These are phyloP conservation scores for Temnothorax curvispinosus DNA, from an alignment of 1,140 invertebrate species.

Conservation along the genomic window DNA sequence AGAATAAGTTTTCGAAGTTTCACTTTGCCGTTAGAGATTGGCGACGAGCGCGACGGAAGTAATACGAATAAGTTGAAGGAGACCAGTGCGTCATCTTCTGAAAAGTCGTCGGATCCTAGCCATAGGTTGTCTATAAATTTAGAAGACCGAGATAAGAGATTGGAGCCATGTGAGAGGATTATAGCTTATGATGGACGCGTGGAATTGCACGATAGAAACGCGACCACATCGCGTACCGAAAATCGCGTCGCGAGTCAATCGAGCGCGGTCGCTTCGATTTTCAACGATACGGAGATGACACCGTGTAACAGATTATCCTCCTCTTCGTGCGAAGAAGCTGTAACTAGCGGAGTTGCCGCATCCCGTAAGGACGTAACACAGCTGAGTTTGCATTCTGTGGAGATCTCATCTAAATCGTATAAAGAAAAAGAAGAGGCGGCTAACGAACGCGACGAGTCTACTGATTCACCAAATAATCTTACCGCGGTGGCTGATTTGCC, in stretches of 20 bases:
- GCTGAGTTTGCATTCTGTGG: slow-evolving; percentile 60
- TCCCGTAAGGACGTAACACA: slow-evolving; percentile 53
- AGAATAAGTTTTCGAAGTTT: slow-evolving; percentile 85
- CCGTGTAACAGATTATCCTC: slow-evolving; percentile 77
- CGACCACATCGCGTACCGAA: slow-evolving; percentile 59
- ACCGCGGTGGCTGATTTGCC: slow-evolving; percentile 21
- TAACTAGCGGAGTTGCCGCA: slow-evolving; percentile 23
- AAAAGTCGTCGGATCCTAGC: slow-evolving; percentile 79
- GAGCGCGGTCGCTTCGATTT: slow-evolving; percentile 63
- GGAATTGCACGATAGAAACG: slow-evolving; percentile 58
- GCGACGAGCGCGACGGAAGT: slow-evolving; percentile 71
- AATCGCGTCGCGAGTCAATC: slow-evolving; percentile 60
- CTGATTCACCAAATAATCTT: slow-evolving; percentile 32
- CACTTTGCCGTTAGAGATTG: slow-evolving; percentile 81
- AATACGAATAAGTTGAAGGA: slow-evolving; percentile 68
- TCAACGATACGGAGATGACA: slow-evolving; percentile 81
- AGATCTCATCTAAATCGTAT: slow-evolving; percentile 65
- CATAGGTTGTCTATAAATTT: slow-evolving; percentile 79
- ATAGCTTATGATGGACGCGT: slow-evolving; percentile 67
- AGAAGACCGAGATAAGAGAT: slow-evolving; percentile 66
- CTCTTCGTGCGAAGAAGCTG: slow-evolving; percentile 65
- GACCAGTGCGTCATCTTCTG: slow-evolving; percentile 70
- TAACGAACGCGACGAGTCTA: slow-evolving; percentile 54
- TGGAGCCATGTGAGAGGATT: slow-evolving; percentile 76
- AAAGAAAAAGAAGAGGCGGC: slow-evolving; percentile 18